Evolutionary conservation across 2,888 invertebrate species (phyloP).

Genomic region (Vanessa cardui): DNA sequence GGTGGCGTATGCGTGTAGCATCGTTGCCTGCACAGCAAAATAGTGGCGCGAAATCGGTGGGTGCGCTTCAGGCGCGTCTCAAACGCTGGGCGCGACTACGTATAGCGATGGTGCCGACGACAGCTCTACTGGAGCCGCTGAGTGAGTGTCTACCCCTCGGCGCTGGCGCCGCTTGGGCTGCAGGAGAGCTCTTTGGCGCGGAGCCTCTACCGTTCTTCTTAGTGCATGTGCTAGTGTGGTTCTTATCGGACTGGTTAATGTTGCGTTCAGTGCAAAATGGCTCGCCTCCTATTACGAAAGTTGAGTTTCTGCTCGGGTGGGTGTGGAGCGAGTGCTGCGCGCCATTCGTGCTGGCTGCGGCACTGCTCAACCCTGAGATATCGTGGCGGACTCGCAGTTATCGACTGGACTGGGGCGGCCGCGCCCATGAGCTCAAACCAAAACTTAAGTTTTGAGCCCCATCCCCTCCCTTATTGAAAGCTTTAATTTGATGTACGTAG

Average conservation of each 20-base stretch:
- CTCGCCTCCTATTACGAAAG: slow-evolving; percentile 95
- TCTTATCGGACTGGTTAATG: slow-evolving; percentile 97
- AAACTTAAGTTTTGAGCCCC: slow-evolving; percentile 85
- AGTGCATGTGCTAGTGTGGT: slow-evolving; percentile 96
- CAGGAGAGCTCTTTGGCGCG: slow-evolving; percentile 90
- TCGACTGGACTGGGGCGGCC: slow-evolving; percentile 97
- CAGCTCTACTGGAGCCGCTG: slow-evolving; percentile 95
- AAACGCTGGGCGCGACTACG: slow-evolving; percentile 97
- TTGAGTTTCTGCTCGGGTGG: slow-evolving; percentile 97
- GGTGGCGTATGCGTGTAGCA: slow-evolving; percentile 95
- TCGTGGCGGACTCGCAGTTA: slow-evolving; percentile 96
- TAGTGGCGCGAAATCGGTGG: slow-evolving; percentile 93
- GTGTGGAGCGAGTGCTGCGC: slow-evolving; percentile 95
- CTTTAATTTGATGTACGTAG: slow-evolving; percentile 72
- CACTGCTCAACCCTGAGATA: slow-evolving; percentile 93
- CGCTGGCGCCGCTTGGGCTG: slow-evolving; percentile 95
- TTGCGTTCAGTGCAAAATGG: slow-evolving; percentile 95
- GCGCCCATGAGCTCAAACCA: slow-evolving; percentile 93
- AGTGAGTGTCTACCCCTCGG: slow-evolving; percentile 97
- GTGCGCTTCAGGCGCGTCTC: slow-evolving; percentile 92
- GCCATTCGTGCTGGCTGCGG: slow-evolving; percentile 93
- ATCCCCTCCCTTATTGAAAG: slow-evolving; percentile 58
- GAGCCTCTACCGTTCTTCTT: slow-evolving; percentile 96
- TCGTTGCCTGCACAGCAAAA: slow-evolving; percentile 98
- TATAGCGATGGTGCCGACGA: slow-evolving; percentile 96